phyloP scores from a whole-genome alignment of 1,140 invertebrate species.

The Agraylea sexmaculata region DNA sequence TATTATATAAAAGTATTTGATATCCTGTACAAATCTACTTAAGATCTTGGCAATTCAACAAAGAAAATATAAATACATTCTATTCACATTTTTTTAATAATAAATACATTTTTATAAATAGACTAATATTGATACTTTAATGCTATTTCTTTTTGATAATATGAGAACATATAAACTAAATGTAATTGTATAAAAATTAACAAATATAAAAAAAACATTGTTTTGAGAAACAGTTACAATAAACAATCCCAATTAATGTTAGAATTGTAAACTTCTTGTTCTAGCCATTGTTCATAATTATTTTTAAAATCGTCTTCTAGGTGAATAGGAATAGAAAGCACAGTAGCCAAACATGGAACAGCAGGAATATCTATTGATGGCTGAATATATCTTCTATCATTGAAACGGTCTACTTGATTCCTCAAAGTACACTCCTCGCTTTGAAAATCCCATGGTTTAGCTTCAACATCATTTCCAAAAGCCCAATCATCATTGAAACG shows the following conservation, averaged over 20 bases:
- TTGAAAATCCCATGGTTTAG: constrained; percentile 97
- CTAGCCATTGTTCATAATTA: constrained; percentile 93
- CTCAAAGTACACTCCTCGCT: constrained; percentile 92
- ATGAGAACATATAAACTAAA: too few species aligned
- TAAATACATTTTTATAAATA: too few species aligned
- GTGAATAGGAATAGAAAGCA: constrained; percentile 32
- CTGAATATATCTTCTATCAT: constrained; percentile 74
- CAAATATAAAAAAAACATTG: too few species aligned
- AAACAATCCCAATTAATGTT: constrained; percentile 63
- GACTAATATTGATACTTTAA: too few species aligned
- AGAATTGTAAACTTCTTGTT: constrained; percentile 90
- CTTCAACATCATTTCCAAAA: constrained; percentile 97
- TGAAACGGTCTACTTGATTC: constrained; percentile 90
- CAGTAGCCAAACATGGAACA: constrained; percentile 16
- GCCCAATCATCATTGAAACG: constrained; percentile 99
- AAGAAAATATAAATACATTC: too few species aligned
- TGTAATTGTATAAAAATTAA: too few species aligned
- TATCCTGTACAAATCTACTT: too few species aligned
- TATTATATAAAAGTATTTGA: too few species aligned
- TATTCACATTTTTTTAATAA: too few species aligned
- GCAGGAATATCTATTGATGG: constrained; percentile 11
- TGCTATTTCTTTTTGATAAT: too few species aligned
- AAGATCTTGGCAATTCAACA: too few species aligned
- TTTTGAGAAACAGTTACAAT: constrained; percentile 19
- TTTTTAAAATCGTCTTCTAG: constrained; percentile 92